These are phyloP conservation scores for Synergus umbraculus DNA, from an alignment of 2,888 invertebrate genomes.

Conservation along the genomic window DNA sequence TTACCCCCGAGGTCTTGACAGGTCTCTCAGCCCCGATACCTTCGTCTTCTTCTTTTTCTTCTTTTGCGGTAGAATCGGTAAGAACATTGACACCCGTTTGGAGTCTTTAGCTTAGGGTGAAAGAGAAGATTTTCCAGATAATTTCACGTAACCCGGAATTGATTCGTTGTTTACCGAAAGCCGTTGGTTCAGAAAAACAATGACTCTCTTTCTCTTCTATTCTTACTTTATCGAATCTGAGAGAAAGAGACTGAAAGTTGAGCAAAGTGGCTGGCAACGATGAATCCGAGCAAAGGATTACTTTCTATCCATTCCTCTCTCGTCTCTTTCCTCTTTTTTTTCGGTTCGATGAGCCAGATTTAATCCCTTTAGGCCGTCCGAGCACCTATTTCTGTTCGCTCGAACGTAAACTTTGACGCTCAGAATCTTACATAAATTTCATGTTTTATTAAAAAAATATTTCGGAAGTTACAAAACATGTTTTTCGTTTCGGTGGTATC, in stretches of 20 bases:
- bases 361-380: slow-evolving; percentile 62
- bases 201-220: slow-evolving; percentile 47
- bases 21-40: no score
- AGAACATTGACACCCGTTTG: slow-evolving; percentile 58
- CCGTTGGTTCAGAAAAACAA: slow-evolving; percentile 58
- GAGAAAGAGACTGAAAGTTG: slow-evolving; percentile 54
- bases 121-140: slow-evolving; percentile 68
- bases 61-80: slow-evolving; percentile 44
- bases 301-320: slow-evolving; percentile 39
- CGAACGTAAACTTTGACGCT: slow-evolving; percentile 58
- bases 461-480: background rate
- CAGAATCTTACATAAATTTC: slow-evolving; percentile 46
- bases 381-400: slow-evolving; percentile 56
- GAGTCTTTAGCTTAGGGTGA: slow-evolving; percentile 3
- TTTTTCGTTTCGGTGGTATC: background rate
- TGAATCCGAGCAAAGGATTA: slow-evolving; percentile 61
- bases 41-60: background rate
- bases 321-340: slow-evolving; percentile 55
- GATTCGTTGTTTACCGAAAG: slow-evolving; percentile 63
- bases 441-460: background rate
- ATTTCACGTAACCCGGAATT: slow-evolving; percentile 64
- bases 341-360: slow-evolving; percentile 65
- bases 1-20: background rate
- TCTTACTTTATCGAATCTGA: slow-evolving; percentile 50
- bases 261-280: slow-evolving; percentile 57